Evolutionary conservation across 2,113 vertebrate genomes (phyloP), one percentile per base, ranked within the genome.

Genomic region (Phodopus roborovskii): DNA sequence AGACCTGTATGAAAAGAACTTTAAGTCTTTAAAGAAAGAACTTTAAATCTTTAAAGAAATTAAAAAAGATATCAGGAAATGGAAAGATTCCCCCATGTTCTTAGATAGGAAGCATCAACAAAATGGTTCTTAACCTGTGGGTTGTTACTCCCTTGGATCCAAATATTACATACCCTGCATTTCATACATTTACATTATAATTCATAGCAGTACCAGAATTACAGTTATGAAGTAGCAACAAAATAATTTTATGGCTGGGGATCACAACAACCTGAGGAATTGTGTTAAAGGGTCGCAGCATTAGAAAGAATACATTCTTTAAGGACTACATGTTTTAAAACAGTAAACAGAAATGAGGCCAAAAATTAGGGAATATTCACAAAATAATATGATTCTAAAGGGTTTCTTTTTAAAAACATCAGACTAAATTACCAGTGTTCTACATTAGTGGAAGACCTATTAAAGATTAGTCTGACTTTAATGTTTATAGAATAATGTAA

Each of bases 301-400:
- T n/a, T 71, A n/a, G 70, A 36, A n/a, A 71, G 22, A 58, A 64
- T 42, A 88, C 24, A 91, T 94, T 81, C 84, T 78, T 50, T 78
- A 94, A 3, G 16, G 15, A 85, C 78, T 82, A 20, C 22, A 53
- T 45, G 91, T 30, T 90, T 94, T 48, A 24, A 86, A 96, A 58
- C 1, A 24, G 7, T 22, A 95, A 88, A 42, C 77, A 71, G 82
- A 96, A 90, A 92, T 64, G 17, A 96, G 24, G 5, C 12, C 50
- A 94, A 96, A 93, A 94, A 11, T 66, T 11, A 56, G 8, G 3
- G 19, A 95, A 90, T 39, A 60, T 3, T 42, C 28, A 79, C 20
- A 91, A 53, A 89, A 75, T 48, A 71, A 56, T 30, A 50, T 33
- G 50, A 75, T 84, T 94, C n/a, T 93, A 90, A 96, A 94, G 81